Base-by-base conservation (phyloP, 2,113 vertebrate species). In the Gobiocypris rarus region DNA sequence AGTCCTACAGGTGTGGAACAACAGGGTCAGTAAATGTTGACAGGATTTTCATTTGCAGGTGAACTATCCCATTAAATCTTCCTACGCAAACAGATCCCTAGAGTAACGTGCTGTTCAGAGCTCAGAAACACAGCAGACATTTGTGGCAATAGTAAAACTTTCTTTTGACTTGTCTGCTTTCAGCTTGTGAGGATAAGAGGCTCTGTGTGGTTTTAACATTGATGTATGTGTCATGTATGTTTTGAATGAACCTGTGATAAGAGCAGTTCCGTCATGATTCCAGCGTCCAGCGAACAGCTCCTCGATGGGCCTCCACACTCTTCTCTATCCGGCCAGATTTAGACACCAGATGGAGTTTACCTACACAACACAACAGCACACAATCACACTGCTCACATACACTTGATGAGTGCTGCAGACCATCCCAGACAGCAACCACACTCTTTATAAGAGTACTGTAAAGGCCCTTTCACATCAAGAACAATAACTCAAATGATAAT, bases 181-280 rank as follows among this genome's bases (percentile, higher is more conserved):
- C 2, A 54, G 17, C 17, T 17, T 19, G 50, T 54, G 17, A 54
- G 15, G 6, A 3, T 48, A 3, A 13, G 43, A 10, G 11, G 2
- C 10, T 48, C 45, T 48, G 17, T n/a, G 58, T 2, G n/a, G 9
- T 24, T 28, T 61, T 2, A 6, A 13, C 58, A 26, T 1, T 26
- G 58, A 11, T 56, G 45, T 59, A 59, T 56, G 7, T 67, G 63
- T 34, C 8, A 9, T 31, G 48, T 77, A 26, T 84, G 14, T 81
- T 54, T 52, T 38, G 77, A 38, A 65, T 61, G 43, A 15, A 98
- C 98, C 97, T 93, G 98, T 99, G 84, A 97, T 95, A 82, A 99
- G 94, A 7, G 97, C 97, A 38, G 97, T 97, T 41, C 98, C 98
- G 81, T 99, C 98, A 0, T 95, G 95, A 92, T 97, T 99, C 98